Base-by-base conservation (phyloP, 2,888 invertebrate genomes). In the Pyralis farinalis region DNA sequence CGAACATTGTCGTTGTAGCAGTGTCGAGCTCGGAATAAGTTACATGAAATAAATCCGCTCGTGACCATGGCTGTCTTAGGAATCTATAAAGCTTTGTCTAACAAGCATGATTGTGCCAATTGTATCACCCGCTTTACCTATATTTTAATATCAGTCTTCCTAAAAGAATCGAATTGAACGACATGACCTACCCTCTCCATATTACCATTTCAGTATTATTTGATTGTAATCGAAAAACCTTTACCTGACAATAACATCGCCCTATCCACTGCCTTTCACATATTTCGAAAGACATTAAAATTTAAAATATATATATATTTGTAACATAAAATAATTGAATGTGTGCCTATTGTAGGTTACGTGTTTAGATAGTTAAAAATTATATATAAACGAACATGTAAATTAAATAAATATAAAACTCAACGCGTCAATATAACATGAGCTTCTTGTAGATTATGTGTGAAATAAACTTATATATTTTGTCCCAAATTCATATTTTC, bases 281-380 rank as follows among this genome's bases (percentile, higher is more conserved):
- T 36, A 16, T 16, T 21, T 38, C 36, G 25, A 37, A 43, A 36
- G 20, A 30, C 20, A 37, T 16, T 16, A 16, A n/a, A n/a, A n/a
- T n/a, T n/a, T n/a, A n/a, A n/a, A n/a, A 2, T 16, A 4, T 32
- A 44, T 31, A 16, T 20, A 38, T 32, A 38, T 33, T 36, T 31
- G 16, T 39, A 39, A 20, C 7, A 25, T 51, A 68, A 58, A 58
- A 53, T 61, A 69, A 71, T 69, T 78, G 75, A 79, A 77, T 81
- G 72, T 81, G 83, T 85, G 84, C 84, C 84, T 85, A 80, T 66
- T 57, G 70, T 80, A 79, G 71, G 60, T 74, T 76, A 72, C 55
- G 70, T 78, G 65, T 79, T 56, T 81, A 79, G 73, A 63, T 72
- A 74, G 68, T 49, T 74, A 73, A 76, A 74, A 63, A 49, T 45